Evolutionary conservation across 2,888 invertebrate species (phyloP).

Genomic region (Mesodorylaimus sp.): DNA sequence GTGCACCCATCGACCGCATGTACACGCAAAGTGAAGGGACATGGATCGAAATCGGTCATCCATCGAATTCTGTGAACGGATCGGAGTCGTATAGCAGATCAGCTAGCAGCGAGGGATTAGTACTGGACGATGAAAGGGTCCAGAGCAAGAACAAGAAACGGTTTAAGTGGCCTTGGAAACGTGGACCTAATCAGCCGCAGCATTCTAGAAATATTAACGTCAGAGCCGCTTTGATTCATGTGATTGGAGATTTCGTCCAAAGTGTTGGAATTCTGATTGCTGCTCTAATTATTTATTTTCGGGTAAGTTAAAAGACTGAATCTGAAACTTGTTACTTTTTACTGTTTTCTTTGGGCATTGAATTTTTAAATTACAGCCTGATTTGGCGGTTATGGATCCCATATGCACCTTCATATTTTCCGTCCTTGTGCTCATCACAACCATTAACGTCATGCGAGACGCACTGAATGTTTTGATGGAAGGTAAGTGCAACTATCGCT

Average conservation of each 20-base stretch:
- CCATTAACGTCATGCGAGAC: conserved; percentile 77
- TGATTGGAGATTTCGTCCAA: conserved; percentile 80
- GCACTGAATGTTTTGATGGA: conserved; percentile 81
- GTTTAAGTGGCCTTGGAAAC: no score
- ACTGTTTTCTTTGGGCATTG: conserved; percentile 28
- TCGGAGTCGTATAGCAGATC: no score
- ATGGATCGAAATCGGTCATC: no score
- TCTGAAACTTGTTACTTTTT: no score
- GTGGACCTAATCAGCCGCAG: no score
- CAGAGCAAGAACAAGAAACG: no score
- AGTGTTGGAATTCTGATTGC: conserved; percentile 82
- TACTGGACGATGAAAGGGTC: no score
- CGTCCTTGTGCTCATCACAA: conserved; percentile 71
- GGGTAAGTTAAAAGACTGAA: no score
- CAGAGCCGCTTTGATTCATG: conserved; percentile 85
- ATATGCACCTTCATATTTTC: conserved; percentile 94
- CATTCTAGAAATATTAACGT: conserved; percentile 45
- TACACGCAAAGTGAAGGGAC: no score
- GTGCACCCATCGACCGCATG: no score
- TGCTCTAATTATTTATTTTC: conserved; percentile 70
- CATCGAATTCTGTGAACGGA: no score
- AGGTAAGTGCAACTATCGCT: conserved; percentile 47
- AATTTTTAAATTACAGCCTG: conserved; percentile 59
- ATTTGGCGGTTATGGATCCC: conserved; percentile 77
- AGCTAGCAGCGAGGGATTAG: no score